Base-by-base conservation (phyloP, 1,140 invertebrate genomes). In the Eriocheir sinensis region DNA sequence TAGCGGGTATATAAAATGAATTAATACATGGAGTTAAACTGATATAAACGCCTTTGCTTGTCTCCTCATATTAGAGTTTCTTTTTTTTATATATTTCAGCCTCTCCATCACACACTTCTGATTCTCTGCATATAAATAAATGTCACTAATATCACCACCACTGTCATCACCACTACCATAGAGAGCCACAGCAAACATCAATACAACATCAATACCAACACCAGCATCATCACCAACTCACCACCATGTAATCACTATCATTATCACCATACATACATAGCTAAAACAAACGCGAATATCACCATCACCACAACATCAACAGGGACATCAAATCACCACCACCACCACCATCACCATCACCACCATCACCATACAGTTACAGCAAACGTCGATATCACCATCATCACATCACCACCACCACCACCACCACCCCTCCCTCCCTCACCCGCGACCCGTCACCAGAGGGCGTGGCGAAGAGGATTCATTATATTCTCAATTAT, bases 271-370 rank as follows among this genome's bases (percentile, higher is more conserved):
- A 48, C 44, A 48, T 48, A 48, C 4, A n/a, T n/a, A n/a, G n/a
- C n/a, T n/a, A n/a, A n/a, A n/a, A n/a, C n/a, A n/a, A n/a, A n/a
- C n/a, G n/a, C n/a, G n/a, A n/a, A n/a, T n/a, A 15, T 48, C 15
- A 8, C 44, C 15, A 15, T 48, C 44, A 48, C 44, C 44, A 48
- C 79, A 81, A n/a, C 6, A n/a, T 34, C 32, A n/a, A 8, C 79
- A 9, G 6, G 6, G 27, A n/a, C 81, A 85, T 17, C 27, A 85
- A 27, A 8, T 81, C 6, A 6, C 79, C 79, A 81, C 79, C 79
- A 81, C 79, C 32, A 81, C 32, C 79, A 81, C 79, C 79, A 81
- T 27, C 79, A 81, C 79, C 79, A 81, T 27, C 79, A 81, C 79
- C 79, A 85, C 32, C 83, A 85, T 32, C 83, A 85, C 83, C 83